These are phyloP conservation scores for Dryobotodes eremita DNA, from an alignment of 2,888 invertebrate species.

Conservation along the genomic window DNA sequence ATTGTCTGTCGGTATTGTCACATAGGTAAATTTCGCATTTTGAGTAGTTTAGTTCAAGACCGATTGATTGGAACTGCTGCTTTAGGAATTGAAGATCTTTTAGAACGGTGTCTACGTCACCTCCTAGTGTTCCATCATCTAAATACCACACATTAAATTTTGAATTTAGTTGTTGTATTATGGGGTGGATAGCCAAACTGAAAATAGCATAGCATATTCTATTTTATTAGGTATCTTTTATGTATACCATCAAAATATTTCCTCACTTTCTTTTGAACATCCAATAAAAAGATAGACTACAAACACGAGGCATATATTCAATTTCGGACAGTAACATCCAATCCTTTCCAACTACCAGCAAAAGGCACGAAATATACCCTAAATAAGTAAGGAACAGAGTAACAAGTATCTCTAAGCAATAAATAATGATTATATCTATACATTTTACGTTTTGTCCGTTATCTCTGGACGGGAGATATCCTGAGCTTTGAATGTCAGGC, in stretches of 20 bases:
- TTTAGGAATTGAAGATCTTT: no score
- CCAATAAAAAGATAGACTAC: constrained; percentile 13
- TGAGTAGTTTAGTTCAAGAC: no score
- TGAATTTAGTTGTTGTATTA: no score
- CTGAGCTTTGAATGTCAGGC: constrained; percentile 20
- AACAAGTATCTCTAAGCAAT: constrained; percentile 56
- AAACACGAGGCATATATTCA: constrained; percentile 3
- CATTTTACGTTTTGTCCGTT: constrained; percentile 59
- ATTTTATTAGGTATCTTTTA: background rate
- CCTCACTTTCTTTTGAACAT: background rate
- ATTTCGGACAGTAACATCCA: constrained; percentile 1
- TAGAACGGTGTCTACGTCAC: no score
- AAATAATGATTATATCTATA: constrained; percentile 64
- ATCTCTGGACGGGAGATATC: constrained; percentile 42
- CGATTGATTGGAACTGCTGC: no score
- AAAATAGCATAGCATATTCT: no score
- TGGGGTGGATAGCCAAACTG: no score
- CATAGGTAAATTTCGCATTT: no score
- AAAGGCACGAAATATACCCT: constrained; percentile 22
- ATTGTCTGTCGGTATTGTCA: no score
- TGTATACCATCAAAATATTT: no score
- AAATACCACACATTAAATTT: no score
- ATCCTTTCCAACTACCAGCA: constrained; percentile 10
- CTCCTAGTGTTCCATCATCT: no score
- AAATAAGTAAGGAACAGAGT: constrained; percentile 31